Base-by-base conservation (phyloP, 1,140 invertebrate species). In the Ctenoplectra terminalis region DNA sequence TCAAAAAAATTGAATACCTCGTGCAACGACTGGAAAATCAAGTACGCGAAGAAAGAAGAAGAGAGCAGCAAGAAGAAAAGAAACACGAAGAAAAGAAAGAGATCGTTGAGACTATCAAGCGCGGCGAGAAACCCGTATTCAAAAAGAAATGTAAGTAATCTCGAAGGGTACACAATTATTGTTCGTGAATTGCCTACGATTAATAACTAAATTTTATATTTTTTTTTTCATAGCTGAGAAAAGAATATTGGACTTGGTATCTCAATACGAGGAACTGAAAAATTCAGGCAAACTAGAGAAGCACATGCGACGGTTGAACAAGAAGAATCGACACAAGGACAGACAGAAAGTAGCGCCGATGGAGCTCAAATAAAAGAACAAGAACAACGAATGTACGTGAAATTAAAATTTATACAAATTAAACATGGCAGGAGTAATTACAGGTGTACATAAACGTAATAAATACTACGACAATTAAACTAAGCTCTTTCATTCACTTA, bases 141-240 rank as follows among this genome's bases (percentile, higher is more conserved):
- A 95, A 96, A 73, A 98, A 96, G 89, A 98, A 98, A 95, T 96
- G 97, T 98, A 95, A 95, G 95, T 56, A 69, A 56, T 82, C 8
- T 69, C 56, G 63, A 80, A 48, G 0, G 23, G 34, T 26, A 26
- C 48, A 11, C n/a, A n/a, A n/a, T n/a, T n/a, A n/a, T n/a, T n/a
- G n/a, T n/a, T n/a, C n/a, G n/a, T n/a, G n/a, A n/a, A n/a, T n/a
- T n/a, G n/a, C n/a, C n/a, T n/a, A n/a, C n/a, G n/a, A n/a, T n/a
- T n/a, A n/a, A n/a, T 67, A 63, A 72, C 81, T 52, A 5, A 64
- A 64, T 5, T 63, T 2, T n/a, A 52, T 83, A 58, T 40, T 63
- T 87, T 89, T 80, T 77, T 54, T 40, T 77, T 95, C 95, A 54
- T 91, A 97, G 96, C 96, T 91, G 96, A 96, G 61, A 95, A 95